Evolutionary conservation across 2,888 invertebrate species (phyloP).

Genomic region (Himalopsyche anomala): DNA sequence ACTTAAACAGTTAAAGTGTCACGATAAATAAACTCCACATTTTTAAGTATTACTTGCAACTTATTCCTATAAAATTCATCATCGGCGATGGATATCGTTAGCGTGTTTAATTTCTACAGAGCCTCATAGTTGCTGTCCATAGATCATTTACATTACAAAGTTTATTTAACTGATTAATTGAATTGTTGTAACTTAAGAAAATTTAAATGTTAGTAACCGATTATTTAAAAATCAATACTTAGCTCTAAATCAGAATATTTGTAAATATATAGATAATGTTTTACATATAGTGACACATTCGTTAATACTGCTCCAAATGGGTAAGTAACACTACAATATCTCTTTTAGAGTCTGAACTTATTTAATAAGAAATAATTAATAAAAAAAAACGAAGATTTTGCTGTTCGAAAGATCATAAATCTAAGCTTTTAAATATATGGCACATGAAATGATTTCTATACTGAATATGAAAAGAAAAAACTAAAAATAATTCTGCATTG

Average conservation of each 20-base stretch:
- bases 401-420: slow-evolving; percentile 39
- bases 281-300: slow-evolving; percentile 20
- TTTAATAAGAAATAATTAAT: slow-evolving; percentile 28
- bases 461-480: slow-evolving; percentile 46
- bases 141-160: slow-evolving; percentile 39
- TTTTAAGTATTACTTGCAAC: slow-evolving; percentile 37
- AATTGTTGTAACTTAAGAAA: neutral
- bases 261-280: slow-evolving; percentile 43
- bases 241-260: slow-evolving; percentile 37
- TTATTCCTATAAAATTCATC: slow-evolving; percentile 18
- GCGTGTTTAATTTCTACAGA: slow-evolving; percentile 38
- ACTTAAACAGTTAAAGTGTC: slow-evolving; percentile 31
- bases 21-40: slow-evolving; percentile 35
- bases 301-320: slow-evolving; percentile 54
- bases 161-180: slow-evolving; percentile 12
- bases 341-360: slow-evolving; percentile 50
- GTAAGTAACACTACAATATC: slow-evolving; percentile 48
- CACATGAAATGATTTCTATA: slow-evolving; percentile 53
- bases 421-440: slow-evolving; percentile 59
- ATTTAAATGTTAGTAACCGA: slow-evolving; percentile 36
- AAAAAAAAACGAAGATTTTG: slow-evolving; percentile 47
- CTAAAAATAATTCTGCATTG: slow-evolving; percentile 45
- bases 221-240: slow-evolving; percentile 38
- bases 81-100: neutral
- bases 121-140: slow-evolving; percentile 40